Conservation (phyloP, 2,797 vertebrate species). For the Muscicapa striata region DNA sequence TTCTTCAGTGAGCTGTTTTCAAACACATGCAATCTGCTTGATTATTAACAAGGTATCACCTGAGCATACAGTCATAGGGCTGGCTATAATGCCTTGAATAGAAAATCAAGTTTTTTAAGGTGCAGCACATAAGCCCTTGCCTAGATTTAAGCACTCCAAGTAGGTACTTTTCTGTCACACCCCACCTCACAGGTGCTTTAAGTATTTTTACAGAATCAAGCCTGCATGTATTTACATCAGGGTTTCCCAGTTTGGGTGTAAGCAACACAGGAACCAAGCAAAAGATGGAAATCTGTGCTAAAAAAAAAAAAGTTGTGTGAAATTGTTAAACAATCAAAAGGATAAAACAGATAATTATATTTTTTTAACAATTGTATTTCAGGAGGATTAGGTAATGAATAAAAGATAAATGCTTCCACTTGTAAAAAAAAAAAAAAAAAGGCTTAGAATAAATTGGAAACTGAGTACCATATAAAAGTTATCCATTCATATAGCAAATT, state of each 20-base stretch:
- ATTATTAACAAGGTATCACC: background rate
- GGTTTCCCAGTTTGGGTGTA: background rate
- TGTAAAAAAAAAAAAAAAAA: background rate
- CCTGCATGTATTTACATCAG: background rate
- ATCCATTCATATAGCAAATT: constrained; percentile 38
- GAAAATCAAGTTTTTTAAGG: background rate
- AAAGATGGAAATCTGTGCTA: background rate
- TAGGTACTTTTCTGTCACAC: background rate
- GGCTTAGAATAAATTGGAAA: constrained; percentile 51
- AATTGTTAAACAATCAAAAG: constrained; percentile 34
- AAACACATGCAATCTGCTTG: background rate
- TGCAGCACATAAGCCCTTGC: background rate
- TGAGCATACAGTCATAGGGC: background rate
- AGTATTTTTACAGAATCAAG: background rate
- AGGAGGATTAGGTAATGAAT: constrained; percentile 63
- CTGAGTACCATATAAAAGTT: constrained; percentile 55
- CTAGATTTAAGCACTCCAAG: background rate
- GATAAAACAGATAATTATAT: constrained; percentile 34
- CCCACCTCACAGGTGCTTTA: background rate
- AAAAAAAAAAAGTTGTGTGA: background rate
- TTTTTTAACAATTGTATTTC: background rate
- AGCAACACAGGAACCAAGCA: background rate
- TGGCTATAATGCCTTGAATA: background rate
- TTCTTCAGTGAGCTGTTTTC: background rate
- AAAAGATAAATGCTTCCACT: constrained; percentile 47